Evolutionary conservation across 2,113 vertebrate genomes (phyloP), one percentile per base, ranked within the genome.

Genomic region (Sitta europaea): DNA sequence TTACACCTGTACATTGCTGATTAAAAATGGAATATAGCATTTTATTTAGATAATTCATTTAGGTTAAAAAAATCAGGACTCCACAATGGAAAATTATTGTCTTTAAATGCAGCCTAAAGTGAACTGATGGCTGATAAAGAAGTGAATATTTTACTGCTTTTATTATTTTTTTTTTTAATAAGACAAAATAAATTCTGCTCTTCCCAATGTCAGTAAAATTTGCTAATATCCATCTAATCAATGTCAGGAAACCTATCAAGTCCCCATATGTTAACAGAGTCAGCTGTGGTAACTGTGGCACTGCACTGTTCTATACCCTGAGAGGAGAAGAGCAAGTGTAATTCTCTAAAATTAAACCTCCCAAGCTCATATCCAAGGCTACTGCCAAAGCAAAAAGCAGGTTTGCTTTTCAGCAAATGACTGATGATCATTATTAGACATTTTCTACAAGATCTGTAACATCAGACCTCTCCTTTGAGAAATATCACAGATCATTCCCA

Each of bases 341-440:
- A 35, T 23, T 76, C 24, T 35, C 48, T 73, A 31, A 72, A 76
- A 72, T 82, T 14, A 45, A 58, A 72, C 55, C 50, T 88, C 42
- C 40, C 72, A 57, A 72, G 43, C 42, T 93, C 62, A 17, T 10
- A 72, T 2, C 42, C 57, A 54, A 78, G 33, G 21, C 50, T 54
- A n/a, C 35, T 63, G 27, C 42, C 54, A 75, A 76, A 43, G 67
- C 62, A 93, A 70, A 70, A 80, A 71, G 16, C 61, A 88, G 16
- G 15, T 43, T 45, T 70, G 21, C 22, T 83, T 91, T 67, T 53
- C 84, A 81, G 31, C 27, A 89, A 82, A 65, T 67, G 80, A 74
- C 72, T 83, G 70, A 83, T 19, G 31, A 61, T 85, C 63, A 79
- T 92, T 84, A 82, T 92, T 73, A 89, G 67, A 70, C 43, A 29